phyloP scores from a whole-genome alignment of 2,113 vertebrate species.

The Rhodinocichla rosea region DNA sequence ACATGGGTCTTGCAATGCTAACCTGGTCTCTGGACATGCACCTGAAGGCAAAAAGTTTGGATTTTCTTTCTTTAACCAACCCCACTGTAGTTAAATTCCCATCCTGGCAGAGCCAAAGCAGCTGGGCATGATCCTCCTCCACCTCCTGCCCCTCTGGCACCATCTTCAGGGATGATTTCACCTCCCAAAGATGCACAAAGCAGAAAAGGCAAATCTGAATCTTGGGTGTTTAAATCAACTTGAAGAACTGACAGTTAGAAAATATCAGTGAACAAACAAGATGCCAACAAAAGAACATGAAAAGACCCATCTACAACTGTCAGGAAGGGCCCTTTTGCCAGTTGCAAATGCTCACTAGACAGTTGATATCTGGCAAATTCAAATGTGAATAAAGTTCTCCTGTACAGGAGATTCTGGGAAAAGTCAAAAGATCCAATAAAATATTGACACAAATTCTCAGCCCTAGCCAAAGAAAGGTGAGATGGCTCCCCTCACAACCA shows the following conservation, averaged over 20 bases:
- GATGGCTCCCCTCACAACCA: neutral
- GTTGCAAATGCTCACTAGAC: neutral
- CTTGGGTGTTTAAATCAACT: neutral
- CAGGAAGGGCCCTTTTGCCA: neutral
- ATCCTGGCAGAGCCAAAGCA: neutral
- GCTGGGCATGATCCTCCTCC: neutral
- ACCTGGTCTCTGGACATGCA: accelerated
- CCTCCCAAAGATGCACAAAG: accelerated
- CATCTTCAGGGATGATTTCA: neutral
- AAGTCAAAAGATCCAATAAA: neutral
- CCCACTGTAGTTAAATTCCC: neutral
- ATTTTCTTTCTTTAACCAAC: neutral
- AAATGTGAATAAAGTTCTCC: neutral
- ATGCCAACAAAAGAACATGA: neutral
- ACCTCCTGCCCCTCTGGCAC: neutral
- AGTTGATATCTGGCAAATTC: neutral
- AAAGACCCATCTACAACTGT: neutral
- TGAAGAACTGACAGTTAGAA: accelerated
- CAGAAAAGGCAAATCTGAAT: neutral
- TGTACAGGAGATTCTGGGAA: neutral
- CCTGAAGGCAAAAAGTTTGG: neutral
- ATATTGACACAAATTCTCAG: neutral
- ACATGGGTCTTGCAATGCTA: neutral
- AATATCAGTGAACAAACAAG: neutral
- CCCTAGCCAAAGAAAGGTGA: neutral